Evolutionary conservation across 2,113 vertebrate species (phyloP).

Genomic region (Notarius quadriscutis): DNA sequence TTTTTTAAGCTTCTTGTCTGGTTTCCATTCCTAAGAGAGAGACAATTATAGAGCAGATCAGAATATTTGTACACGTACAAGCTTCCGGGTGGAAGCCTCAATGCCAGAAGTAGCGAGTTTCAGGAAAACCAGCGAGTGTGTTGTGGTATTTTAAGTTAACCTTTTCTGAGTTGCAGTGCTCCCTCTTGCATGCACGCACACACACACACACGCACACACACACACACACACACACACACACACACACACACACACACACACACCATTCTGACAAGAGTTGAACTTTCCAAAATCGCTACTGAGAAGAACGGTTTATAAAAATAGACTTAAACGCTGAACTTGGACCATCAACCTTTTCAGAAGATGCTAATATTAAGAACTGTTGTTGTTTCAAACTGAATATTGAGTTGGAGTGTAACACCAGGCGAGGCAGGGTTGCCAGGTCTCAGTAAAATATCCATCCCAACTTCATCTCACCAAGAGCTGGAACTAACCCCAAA

Average conservation of each 20-base stretch:
- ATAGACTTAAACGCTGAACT: background rate
- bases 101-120: background rate
- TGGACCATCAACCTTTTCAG: background rate
- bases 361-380: background rate
- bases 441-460: background rate
- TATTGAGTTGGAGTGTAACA: background rate
- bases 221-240: background rate
- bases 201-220: too few relatives aligned
- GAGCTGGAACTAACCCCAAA: background rate
- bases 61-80: background rate
- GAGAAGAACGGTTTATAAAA: background rate
- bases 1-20: slow-evolving; percentile 74
- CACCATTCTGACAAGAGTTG: background rate
- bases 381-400: background rate
- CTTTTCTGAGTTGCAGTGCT: background rate
- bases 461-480: background rate
- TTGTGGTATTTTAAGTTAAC: background rate
- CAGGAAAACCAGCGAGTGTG: background rate
- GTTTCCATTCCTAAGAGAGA: slow-evolving; percentile 72
- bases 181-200: background rate
- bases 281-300: background rate
- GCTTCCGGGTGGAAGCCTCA: background rate
- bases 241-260: background rate
- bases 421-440: background rate
- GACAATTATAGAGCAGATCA: background rate